These are phyloP conservation scores for Scalopus aquaticus DNA, from an alignment of 2,113 vertebrate genomes.

Conservation along the genomic window DNA sequence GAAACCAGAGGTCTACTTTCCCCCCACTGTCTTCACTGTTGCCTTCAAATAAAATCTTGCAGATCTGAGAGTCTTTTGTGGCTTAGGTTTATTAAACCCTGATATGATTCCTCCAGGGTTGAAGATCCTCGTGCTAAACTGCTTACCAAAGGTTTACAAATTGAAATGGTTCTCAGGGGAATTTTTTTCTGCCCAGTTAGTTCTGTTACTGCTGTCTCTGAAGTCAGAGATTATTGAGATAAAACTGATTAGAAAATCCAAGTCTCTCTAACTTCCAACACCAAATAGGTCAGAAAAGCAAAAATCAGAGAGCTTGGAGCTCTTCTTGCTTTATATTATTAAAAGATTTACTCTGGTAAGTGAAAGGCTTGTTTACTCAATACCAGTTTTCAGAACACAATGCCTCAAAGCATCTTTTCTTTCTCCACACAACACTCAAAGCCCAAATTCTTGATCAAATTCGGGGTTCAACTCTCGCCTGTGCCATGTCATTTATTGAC, in stretches of 20 bases:
- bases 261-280: background rate
- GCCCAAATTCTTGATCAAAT: conserved; percentile 10
- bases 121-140: conserved; percentile 52
- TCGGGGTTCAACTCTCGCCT: background rate
- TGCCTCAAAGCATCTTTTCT: background rate
- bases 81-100: conserved; percentile 69
- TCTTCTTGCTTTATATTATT: conserved; percentile 43
- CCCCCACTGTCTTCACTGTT: conserved; percentile 49
- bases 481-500: background rate
- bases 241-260: conserved; percentile 70
- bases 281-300: conserved; percentile 38
- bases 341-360: conserved; percentile 43
- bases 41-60: conserved; percentile 58
- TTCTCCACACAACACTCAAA: conserved; percentile 6
- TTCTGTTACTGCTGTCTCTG: conserved; percentile 53
- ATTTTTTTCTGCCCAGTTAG: conserved; percentile 68
- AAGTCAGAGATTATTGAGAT: conserved; percentile 66
- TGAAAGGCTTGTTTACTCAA: conserved; percentile 52
- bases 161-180: background rate
- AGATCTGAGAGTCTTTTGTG: conserved; percentile 50
- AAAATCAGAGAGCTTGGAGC: background rate
- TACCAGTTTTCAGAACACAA: conserved; percentile 48
- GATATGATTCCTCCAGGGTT: conserved; percentile 58
- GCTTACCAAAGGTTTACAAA: conserved; percentile 68
- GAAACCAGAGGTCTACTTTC: conserved; percentile 52